phyloP scores from a whole-genome alignment of 2,888 invertebrate genomes.

The Drosophila silvestris region DNA sequence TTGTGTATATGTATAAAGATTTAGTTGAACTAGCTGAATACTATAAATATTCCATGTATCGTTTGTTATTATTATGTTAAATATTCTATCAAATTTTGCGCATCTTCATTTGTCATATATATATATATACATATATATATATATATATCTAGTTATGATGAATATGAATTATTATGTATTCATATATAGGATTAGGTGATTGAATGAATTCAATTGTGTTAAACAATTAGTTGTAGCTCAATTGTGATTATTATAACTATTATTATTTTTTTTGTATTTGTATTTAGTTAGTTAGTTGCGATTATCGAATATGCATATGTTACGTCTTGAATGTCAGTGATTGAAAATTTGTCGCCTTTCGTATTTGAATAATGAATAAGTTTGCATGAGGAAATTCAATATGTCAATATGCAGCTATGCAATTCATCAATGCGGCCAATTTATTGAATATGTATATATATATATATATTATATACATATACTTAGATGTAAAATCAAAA shows the following conservation, averaged over 20 bases:
- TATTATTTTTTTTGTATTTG: slow-evolving; percentile 21
- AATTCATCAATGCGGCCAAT: slow-evolving; percentile 39
- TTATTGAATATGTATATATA: slow-evolving; percentile 9
- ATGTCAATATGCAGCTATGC: slow-evolving; percentile 29
- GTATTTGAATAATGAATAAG: slow-evolving; percentile 42
- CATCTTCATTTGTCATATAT: slow-evolving; percentile 26
- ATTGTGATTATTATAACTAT: slow-evolving; percentile 46
- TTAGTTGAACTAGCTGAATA: slow-evolving; percentile 61
- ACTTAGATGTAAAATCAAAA: slow-evolving; percentile 14
- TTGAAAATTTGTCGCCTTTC: slow-evolving; percentile 35
- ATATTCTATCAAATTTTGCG: slow-evolving; percentile 61
- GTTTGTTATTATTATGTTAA: slow-evolving; percentile 38
- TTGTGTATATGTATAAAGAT: slow-evolving; percentile 53
- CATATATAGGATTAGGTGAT: slow-evolving; percentile 47
- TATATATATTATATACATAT: slow-evolving; percentile 7
- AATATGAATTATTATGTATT: slow-evolving; percentile 43
- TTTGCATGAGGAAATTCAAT: slow-evolving; percentile 28
- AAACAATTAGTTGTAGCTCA: slow-evolving; percentile 56
- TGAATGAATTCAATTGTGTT: slow-evolving; percentile 43
- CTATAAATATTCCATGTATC: slow-evolving; percentile 65
- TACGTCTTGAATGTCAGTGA: slow-evolving; percentile 50
- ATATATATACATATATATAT: slow-evolving; percentile 6
- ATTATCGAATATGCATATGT: slow-evolving; percentile 66
- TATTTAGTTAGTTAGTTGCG: slow-evolving; percentile 39
- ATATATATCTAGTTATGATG: slow-evolving; percentile 16